Evolutionary conservation across 2,888 invertebrate species (phyloP).

Genomic region (Lepidochitona cinerea): DNA sequence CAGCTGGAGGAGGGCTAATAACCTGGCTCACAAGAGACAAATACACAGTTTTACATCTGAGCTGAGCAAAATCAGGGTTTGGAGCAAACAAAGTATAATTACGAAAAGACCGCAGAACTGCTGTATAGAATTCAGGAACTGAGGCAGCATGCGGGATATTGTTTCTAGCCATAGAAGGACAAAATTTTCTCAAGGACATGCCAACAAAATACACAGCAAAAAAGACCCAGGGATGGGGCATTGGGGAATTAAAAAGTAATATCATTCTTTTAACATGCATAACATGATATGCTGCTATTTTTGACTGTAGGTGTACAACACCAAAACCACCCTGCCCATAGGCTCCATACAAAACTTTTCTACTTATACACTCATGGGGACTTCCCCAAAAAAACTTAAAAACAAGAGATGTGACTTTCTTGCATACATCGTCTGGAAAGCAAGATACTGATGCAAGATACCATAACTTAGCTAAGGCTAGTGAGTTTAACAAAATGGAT

Average conservation of each 20-base stretch:
- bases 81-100: not conserved
- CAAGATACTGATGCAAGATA: no score
- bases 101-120: not conserved
- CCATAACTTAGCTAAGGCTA: not conserved
- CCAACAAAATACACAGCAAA: not conserved
- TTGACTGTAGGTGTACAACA: not conserved
- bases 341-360: not conserved
- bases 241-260: not conserved
- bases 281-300: not conserved
- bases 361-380: not conserved
- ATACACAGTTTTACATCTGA: not conserved
- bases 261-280: not conserved
- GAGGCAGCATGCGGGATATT: not conserved
- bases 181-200: not conserved
- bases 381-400: not conserved
- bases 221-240: not conserved
- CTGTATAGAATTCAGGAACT: not conserved
- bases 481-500: not conserved
- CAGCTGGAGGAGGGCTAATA: no score
- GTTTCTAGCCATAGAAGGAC: no score
- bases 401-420: no score
- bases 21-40: not conserved
- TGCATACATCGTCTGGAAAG: no score
- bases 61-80: not conserved
- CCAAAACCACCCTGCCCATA: not conserved